Percentiles rank a stretch among this genome's conserved stretches.
phyloP scores from a whole-genome alignment of 2,888 invertebrate species.

The Hybos culiciformis region DNA sequence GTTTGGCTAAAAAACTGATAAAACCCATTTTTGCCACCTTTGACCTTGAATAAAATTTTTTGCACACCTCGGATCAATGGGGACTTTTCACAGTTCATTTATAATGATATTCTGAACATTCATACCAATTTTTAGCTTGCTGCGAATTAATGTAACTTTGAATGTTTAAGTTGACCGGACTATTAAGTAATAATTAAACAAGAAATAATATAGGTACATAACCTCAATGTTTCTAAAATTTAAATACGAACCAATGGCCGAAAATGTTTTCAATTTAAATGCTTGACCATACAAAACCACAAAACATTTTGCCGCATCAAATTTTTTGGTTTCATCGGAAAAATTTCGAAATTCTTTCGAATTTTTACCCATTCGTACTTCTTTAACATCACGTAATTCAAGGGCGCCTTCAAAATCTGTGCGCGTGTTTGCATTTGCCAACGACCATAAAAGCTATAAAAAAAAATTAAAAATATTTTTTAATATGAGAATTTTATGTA shows the following conservation, averaged over 20 bases:
- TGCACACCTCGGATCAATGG: too few species aligned
- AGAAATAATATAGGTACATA: not conserved
- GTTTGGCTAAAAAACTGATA: too few species aligned
- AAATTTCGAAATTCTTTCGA: conserved; percentile 82
- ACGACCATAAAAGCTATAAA: conserved; percentile 41
- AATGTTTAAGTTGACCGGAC: too few species aligned
- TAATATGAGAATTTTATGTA: not conserved
- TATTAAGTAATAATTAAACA: not conserved
- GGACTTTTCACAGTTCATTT: too few species aligned
- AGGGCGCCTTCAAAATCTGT: conserved; percentile 49
- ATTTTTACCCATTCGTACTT: conserved; percentile 71
- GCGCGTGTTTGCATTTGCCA: conserved; percentile 39
- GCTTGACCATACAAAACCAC: conserved; percentile 79
- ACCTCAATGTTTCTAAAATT: conserved; percentile 21
- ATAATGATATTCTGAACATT: too few species aligned
- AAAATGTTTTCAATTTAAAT: conserved; percentile 77
- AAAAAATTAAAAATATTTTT: not conserved
- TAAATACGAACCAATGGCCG: conserved; percentile 58
- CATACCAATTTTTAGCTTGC: too few species aligned
- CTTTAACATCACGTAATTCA: conserved; percentile 75
- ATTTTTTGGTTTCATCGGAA: conserved; percentile 74
- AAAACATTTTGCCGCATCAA: conserved; percentile 71
- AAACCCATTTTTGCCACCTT: too few species aligned
- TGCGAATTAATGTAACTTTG: too few species aligned
- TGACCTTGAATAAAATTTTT: too few species aligned